Base-by-base conservation (phyloP, 2,113 vertebrate species). In the Microcebus lehilahytsara region DNA sequence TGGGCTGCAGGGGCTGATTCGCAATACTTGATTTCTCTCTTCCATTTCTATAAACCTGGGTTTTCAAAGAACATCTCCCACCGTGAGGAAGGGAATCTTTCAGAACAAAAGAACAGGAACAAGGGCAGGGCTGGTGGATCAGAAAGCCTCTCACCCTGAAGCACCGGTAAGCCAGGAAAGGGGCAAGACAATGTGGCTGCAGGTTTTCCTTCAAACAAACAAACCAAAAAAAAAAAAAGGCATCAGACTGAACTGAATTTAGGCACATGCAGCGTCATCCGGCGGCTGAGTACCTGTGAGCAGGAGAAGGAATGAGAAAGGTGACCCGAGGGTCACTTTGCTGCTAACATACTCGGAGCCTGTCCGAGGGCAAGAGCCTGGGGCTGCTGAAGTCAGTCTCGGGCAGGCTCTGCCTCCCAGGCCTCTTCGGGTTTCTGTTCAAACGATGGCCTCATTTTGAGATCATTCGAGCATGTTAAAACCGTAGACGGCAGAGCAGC, bases 381-480 rank as follows among this genome's bases (percentile, higher is more conserved):
- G 80, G 91, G 92, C 93, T 86, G 91, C 56, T 16, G 81, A 72
- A 79, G 67, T 94, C 93, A 77, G 14, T 95, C 91, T 89, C 74
- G 0, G 16, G 72, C 78, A 81, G 81, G 17, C 85, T 83, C 81
- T 85, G 62, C 79, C 96, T 93, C 84, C 58, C 64, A 94, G 93
- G 85, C 78, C 91, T 89, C 93, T 58, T 60, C 0, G 69, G 85
- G 91, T 91, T 94, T 95, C 97, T 95, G 78, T 83, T 95, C 94
- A 97, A 94, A 93, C 49, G 46, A 97, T 1, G 22, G 97, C 91
- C 93, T 97, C 93, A 96, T 97, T 97, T 96, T 71, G 94, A 97
- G 97, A 96, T 87, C 96, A 81, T 87, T 87, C 85, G 86, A 95
- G 97, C 96, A 95, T 96, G 96, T 87, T 64, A 96, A 89, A 96